Conservation (phyloP, 1,140 invertebrate genomes). For the Harpegnathos saltator region DNA sequence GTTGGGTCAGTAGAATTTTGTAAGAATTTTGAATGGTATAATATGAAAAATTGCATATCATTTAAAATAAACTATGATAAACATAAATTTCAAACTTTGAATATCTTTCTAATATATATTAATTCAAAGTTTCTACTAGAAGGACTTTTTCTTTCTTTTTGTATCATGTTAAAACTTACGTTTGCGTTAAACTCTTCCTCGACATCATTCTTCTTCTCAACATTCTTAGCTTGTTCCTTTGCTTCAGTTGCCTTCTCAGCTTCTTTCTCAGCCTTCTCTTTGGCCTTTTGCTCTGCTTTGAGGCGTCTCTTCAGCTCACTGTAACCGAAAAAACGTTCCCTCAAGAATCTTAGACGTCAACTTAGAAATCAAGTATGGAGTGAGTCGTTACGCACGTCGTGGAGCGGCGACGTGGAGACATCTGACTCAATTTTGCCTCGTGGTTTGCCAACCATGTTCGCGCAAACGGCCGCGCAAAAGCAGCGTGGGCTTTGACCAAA, state of each 20-base stretch:
- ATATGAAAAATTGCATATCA: no score
- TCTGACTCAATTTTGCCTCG: slow-evolving; percentile 75
- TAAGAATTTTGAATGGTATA: no score
- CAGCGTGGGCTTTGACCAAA: slow-evolving; percentile 73
- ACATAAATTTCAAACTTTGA: no score
- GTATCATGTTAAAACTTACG: slow-evolving; percentile 86
- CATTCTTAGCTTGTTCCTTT: slow-evolving; percentile 76
- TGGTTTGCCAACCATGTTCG: slow-evolving; percentile 45
- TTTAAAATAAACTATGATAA: no score
- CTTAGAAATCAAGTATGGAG: not conserved
- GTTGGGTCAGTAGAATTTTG: no score
- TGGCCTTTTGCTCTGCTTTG: slow-evolving; percentile 96
- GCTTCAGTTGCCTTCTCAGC: slow-evolving; percentile 83
- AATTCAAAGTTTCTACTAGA: no score
- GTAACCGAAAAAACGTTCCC: slow-evolving; percentile 80
- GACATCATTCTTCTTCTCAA: slow-evolving; percentile 57
- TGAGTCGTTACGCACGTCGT: slow-evolving; percentile 69
- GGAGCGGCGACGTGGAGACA: slow-evolving; percentile 61
- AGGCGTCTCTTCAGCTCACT: slow-evolving; percentile 96
- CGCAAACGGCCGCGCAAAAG: slow-evolving; percentile 61
- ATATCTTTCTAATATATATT: no score
- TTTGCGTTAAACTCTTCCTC: slow-evolving; percentile 97
- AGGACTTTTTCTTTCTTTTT: no score
- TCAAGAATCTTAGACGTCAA: not conserved
- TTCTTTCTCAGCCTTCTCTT: slow-evolving; percentile 96